A percentile compares a stretch with the other conserved stretches of the same genome.
These are phyloP conservation scores for Tragelaphus scriptus DNA, from an alignment of 2,113 vertebrate genomes.

Conservation along the genomic window DNA sequence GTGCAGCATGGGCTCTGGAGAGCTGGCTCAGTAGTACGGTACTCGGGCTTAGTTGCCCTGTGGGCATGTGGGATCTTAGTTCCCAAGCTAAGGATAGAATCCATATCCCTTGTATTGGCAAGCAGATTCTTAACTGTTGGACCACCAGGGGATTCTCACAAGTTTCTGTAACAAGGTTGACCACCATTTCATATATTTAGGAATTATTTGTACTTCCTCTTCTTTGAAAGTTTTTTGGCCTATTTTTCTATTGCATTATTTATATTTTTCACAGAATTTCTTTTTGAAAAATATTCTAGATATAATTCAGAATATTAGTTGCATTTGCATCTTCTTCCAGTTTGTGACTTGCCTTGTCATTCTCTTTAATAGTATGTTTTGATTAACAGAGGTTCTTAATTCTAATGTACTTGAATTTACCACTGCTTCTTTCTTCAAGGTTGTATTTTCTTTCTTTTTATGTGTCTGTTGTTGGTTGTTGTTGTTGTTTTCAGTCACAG, in stretches of 20 bases:
- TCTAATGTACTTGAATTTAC: background rate
- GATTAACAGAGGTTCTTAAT: background rate
- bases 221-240: background rate
- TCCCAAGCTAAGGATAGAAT: background rate
- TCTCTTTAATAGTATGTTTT: background rate
- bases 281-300: background rate
- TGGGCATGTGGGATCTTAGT: background rate
- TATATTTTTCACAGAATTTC: background rate
- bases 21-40: background rate
- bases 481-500: background rate
- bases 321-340: background rate
- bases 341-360: background rate
- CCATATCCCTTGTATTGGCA: background rate
- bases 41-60: background rate
- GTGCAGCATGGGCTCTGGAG: background rate
- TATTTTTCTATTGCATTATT: background rate
- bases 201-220: background rate
- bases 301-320: background rate
- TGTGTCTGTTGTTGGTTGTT: background rate
- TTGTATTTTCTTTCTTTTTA: background rate
- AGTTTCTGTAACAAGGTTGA: background rate
- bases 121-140: background rate
- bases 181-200: background rate
- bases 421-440: background rate
- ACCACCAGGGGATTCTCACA: background rate